Percentiles rank a stretch among this genome's conserved stretches.
These are phyloP conservation scores for Cremastinae sp. DNA, from an alignment of 2,888 invertebrate species.

Conservation along the genomic window DNA sequence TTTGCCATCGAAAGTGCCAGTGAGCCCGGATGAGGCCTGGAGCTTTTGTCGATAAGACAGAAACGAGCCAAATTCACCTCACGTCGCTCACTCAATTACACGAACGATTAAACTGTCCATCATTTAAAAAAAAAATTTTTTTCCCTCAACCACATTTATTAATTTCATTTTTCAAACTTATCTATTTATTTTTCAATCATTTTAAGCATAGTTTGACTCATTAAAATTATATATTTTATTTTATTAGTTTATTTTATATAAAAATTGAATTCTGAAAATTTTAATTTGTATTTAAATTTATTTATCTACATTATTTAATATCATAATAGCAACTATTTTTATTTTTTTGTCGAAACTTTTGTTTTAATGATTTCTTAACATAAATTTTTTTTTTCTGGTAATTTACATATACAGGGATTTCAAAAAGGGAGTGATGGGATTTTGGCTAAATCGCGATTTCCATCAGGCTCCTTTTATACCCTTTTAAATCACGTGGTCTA, in stretches of 20 bases:
- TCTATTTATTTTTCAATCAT: background rate
- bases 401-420: no score
- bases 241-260: background rate
- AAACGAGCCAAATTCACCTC: slow-evolving; percentile 21
- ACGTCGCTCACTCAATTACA: slow-evolving; percentile 37
- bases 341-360: background rate
- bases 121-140: slow-evolving; percentile 29
- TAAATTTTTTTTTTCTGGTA: no score
- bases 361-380: no score
- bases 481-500: background rate
- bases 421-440: no score
- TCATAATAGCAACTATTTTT: no score
- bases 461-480: no score
- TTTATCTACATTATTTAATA: no score
- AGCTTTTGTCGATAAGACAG: slow-evolving; percentile 51
- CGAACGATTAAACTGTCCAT: slow-evolving; percentile 39
- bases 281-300: no score
- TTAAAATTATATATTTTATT: background rate
- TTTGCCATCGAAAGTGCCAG: no score
- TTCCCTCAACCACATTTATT: background rate
- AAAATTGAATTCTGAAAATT: no score
- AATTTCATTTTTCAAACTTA: background rate
- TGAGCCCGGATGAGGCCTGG: slow-evolving; percentile 2
- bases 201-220: background rate
- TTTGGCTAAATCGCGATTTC: no score